A percentile compares a stretch with the other conserved stretches of the same genome.
Conservation (phyloP, 2,113 vertebrate genomes). For the Apteryx mantelli region DNA sequence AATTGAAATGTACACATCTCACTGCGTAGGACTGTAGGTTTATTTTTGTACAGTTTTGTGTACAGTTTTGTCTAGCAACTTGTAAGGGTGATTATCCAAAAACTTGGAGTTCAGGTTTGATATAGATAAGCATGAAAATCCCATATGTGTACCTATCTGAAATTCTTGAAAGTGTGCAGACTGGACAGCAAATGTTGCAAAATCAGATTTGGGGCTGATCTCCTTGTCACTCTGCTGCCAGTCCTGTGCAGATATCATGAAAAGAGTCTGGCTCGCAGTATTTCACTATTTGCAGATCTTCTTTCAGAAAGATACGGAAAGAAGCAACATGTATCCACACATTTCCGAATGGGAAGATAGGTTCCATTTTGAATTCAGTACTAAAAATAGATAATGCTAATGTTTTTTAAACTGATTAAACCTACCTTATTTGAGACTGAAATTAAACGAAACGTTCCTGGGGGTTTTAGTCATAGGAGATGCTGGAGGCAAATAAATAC, state of each 20-base stretch:
- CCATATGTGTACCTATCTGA: background rate
- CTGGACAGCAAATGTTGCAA: background rate
- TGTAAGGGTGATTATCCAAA: background rate
- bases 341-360: background rate
- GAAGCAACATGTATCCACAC: background rate
- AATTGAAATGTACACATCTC: background rate
- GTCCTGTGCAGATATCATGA: rapidly evolving
- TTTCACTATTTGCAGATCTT: background rate
- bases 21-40: background rate
- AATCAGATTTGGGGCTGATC: background rate
- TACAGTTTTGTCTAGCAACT: background rate
- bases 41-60: background rate
- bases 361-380: background rate
- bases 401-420: background rate
- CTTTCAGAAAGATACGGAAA: background rate
- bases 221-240: background rate
- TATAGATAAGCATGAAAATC: background rate
- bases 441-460: background rate
- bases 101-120: background rate
- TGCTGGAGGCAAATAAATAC: background rate
- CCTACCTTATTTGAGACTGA: background rate
- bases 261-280: rapidly evolving
- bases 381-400: background rate
- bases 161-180: background rate
- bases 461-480: background rate